A percentile compares a stretch with the other conserved stretches of the same genome.
Conservation (phyloP, 2,888 invertebrate genomes). For the Neria commutata region DNA sequence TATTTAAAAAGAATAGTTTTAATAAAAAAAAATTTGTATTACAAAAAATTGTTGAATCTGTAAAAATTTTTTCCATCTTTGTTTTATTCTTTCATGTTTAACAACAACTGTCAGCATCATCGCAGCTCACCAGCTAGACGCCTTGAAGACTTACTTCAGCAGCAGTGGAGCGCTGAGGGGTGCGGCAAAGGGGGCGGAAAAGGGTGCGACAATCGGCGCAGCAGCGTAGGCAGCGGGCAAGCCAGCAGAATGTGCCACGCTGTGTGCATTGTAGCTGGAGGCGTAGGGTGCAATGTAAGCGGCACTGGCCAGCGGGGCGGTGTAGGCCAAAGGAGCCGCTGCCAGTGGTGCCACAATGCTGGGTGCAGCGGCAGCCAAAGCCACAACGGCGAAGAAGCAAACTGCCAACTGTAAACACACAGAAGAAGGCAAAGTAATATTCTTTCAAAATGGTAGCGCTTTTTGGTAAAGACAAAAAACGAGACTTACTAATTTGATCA, state of each 20-base stretch:
- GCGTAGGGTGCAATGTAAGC: slow-evolving; percentile 53
- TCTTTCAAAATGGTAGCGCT: no score
- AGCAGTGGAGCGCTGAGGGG: slow-evolving; percentile 5
- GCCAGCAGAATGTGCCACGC: slow-evolving; percentile 51
- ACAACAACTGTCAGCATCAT: no score
- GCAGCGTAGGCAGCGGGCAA: slow-evolving; percentile 43
- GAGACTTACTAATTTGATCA: slow-evolving; percentile 54
- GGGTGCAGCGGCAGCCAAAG: slow-evolving; percentile 48
- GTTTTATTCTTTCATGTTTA: no score
- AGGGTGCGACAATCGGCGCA: slow-evolving; percentile 34
- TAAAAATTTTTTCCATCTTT: no score
- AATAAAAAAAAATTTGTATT: no score
- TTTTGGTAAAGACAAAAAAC: no score
- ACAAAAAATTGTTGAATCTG: no score
- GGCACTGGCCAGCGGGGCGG: slow-evolving; percentile 48
- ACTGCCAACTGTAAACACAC: slow-evolving; percentile 44
- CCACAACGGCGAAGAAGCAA: slow-evolving; percentile 50
- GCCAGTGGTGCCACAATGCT: slow-evolving; percentile 38
- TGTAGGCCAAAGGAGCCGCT: slow-evolving; percentile 38
- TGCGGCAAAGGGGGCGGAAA: slow-evolving; percentile 34
- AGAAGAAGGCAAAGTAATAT: no score
- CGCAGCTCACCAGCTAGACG: no score
- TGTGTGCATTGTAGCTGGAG: slow-evolving; percentile 50
- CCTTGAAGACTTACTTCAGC: neutral
- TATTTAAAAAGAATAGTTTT: no score